Conservation (phyloP, 1,140 invertebrate species). For the Agrypnia vestita region DNA sequence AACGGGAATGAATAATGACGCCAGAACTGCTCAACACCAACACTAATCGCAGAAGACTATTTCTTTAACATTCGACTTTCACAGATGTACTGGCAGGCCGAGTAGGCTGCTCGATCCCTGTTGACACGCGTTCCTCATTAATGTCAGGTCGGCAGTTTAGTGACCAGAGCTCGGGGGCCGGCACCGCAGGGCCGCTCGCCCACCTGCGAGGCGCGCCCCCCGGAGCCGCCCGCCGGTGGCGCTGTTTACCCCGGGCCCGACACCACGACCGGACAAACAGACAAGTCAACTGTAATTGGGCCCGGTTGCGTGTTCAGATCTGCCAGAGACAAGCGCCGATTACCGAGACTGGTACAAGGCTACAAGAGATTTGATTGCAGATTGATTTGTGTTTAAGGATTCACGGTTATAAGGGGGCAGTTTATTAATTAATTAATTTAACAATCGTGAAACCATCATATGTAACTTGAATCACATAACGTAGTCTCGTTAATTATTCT, state of each 20-base stretch:
- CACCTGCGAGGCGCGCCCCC: no score
- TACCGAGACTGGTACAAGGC: neutral
- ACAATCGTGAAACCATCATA: no score
- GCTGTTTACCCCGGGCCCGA: constrained; percentile 8
- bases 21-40: no score
- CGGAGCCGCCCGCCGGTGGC: constrained; percentile 1
- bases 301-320: constrained; percentile 29
- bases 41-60: no score
- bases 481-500: no score
- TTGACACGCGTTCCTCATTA: neutral
- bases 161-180: neutral
- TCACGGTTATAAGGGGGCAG: neutral
- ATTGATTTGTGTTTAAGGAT: neutral
- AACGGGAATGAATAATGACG: no score
- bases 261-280: constrained; percentile 13
- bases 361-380: neutral
- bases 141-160: neutral
- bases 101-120: neutral
- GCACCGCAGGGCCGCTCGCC: neutral
- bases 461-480: no score
- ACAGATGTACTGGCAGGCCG: no score
- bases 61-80: no score
- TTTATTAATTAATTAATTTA: no score
- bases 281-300: constrained; percentile 45
- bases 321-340: constrained; percentile 28